Base-by-base conservation (phyloP, 2,797 vertebrate species). In the Betta splendens region DNA sequence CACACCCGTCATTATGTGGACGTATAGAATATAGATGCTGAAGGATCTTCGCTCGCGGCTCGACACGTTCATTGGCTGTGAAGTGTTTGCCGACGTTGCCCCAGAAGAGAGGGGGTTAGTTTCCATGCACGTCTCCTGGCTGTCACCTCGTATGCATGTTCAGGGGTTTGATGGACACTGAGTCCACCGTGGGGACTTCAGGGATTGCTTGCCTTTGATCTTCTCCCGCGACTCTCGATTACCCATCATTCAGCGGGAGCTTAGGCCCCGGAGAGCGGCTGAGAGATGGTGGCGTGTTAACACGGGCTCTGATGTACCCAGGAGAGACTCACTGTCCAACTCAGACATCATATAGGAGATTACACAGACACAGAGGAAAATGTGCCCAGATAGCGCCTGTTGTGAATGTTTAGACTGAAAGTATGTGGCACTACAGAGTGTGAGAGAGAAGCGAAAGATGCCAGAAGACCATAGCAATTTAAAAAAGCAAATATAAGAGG, bases 141-240 rank as follows among this genome's bases (percentile, higher is more conserved):
- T 87, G 83, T 85, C 87, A 77, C 73, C 73, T 83, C 57, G n/a
- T 52, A 66, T 85, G 69, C 70, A 69, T 63, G 75, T 77, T 69
- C 53, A 54, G 55, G 69, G 71, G 63, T 60, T 80, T 89, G 86
- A 92, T 79, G 72, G 85, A 88, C 81, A 84, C 64, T 20, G 75
- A 89, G 76, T 81, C 78, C 68, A 83, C 74, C 57, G 35, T 58
- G 49, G 75, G 83, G 80, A 87, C 70, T 72, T 71, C 33, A 7
- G 75, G 81, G 78, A 83, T 70, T 64, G 79, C 69, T 65, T 76
- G 72, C 69, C 80, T 89, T 84, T 89, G 84, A 84, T 88, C 87
- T 83, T 83, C 82, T 84, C 79, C 84, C 64, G 65, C 33, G 44
- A 83, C 78, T 87, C 81, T 77, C 69, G 68, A 88, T 88, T 89